Percentiles rank a stretch among this genome's conserved stretches.
Evolutionary conservation across 1,140 invertebrate genomes (phyloP).

Genomic region (Muscidifurax raptorellus): DNA sequence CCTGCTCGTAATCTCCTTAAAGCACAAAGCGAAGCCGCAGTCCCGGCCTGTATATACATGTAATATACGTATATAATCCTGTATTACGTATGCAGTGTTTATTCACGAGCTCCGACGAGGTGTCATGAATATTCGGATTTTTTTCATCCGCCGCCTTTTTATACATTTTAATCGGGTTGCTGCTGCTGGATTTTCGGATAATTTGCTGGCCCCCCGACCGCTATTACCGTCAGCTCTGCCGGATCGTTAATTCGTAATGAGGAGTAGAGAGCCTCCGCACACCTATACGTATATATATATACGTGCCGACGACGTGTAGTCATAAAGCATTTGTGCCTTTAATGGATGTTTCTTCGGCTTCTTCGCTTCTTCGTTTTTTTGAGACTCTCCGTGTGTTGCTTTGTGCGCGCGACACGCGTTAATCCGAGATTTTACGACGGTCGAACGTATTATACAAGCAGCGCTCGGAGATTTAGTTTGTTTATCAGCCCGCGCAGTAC

Average conservation of each 20-base stretch:
- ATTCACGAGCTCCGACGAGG: constrained; percentile 35
- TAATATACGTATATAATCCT: constrained; percentile 22
- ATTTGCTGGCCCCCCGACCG: neutral
- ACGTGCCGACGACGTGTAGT: neutral
- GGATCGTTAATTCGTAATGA: constrained; percentile 50
- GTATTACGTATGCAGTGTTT: constrained; percentile 38
- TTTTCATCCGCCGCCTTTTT: constrained; percentile 10
- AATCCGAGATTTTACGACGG: constrained; percentile 38
- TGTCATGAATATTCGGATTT: constrained; percentile 45
- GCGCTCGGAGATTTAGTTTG: constrained; percentile 36
- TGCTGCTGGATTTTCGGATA: constrained; percentile 33
- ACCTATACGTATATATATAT: neutral
- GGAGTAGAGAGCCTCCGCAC: neutral
- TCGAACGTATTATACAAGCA: neutral
- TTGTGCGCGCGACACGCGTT: constrained; percentile 16
- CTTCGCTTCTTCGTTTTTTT: neutral
- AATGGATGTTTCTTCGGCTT: constrained; percentile 7
- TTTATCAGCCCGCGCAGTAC: neutral
- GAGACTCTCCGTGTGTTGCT: neutral
- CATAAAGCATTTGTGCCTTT: constrained; percentile 38
- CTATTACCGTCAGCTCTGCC: constrained; percentile 32
- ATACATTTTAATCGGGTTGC: constrained; percentile 47
- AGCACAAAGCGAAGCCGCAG: neutral
- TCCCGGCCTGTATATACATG: no score
- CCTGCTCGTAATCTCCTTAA: constrained; percentile 2